Conservation (phyloP, 2,113 vertebrate species). For the Myxocyprinus asiaticus region DNA sequence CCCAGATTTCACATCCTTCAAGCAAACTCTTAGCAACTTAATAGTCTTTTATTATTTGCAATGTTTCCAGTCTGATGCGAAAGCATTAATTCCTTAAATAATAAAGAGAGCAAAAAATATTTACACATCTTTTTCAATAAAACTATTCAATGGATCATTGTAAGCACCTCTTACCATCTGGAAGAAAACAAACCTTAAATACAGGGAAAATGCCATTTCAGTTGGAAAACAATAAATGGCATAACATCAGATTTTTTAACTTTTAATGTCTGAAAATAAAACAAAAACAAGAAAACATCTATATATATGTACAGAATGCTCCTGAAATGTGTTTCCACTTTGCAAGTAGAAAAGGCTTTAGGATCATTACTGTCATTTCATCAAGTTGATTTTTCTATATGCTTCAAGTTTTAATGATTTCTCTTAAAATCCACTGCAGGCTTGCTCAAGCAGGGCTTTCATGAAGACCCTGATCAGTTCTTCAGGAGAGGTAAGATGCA, state of each 20-base stretch:
- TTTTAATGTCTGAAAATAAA: conserved; percentile 58
- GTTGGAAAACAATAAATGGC: conserved; percentile 73
- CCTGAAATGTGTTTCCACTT: conserved; percentile 78
- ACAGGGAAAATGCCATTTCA: conserved; percentile 75
- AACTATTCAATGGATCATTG: conserved; percentile 87
- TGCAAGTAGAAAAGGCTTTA: conserved; percentile 75
- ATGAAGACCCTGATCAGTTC: conserved; percentile 58
- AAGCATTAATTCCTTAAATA: conserved; percentile 91
- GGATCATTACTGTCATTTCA: conserved; percentile 74
- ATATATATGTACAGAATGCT: conserved; percentile 80
- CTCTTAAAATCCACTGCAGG: conserved; percentile 58
- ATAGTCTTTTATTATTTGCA: conserved; percentile 79
- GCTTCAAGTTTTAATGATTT: conserved; percentile 78
- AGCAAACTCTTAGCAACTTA: conserved; percentile 68
- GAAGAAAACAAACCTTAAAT: conserved; percentile 75
- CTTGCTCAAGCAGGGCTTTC: conserved; percentile 20
- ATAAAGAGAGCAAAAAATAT: conserved; percentile 77
- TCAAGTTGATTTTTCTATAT: conserved; percentile 73
- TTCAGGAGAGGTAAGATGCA: conserved; percentile 67
- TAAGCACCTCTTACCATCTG: conserved; percentile 85
- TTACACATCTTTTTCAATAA: conserved; percentile 84
- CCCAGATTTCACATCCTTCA: neutral
- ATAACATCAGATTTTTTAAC: conserved; percentile 70
- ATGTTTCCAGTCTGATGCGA: conserved; percentile 89
- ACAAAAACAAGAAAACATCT: conserved; percentile 26